Conservation (phyloP, 2,113 vertebrate species). For the Melierax canorus region DNA sequence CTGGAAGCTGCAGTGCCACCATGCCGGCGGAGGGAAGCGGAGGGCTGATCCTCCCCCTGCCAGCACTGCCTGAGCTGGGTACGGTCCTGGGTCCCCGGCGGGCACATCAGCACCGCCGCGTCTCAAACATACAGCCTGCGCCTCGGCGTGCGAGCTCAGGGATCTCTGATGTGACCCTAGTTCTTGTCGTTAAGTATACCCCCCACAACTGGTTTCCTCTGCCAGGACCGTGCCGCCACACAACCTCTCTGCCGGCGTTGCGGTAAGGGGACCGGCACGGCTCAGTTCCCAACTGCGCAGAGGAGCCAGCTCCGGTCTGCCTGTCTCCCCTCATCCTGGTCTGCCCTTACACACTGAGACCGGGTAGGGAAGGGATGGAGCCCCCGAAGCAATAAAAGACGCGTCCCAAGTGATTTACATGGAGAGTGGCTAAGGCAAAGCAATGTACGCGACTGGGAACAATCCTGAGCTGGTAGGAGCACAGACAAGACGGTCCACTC, state of each 20-base stretch:
- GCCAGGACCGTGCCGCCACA: not conserved
- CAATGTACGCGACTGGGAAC: rapidly evolving
- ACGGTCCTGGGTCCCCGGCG: not conserved
- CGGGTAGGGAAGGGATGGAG: not conserved
- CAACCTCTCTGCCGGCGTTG: rapidly evolving
- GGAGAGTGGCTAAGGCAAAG: not conserved
- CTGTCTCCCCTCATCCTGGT: not conserved
- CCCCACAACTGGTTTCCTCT: not conserved
- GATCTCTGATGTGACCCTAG: not conserved
- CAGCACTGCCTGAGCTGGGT: not conserved
- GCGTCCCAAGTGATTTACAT: not conserved
- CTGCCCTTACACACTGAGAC: not conserved
- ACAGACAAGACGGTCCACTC: not conserved
- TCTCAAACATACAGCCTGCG: not conserved
- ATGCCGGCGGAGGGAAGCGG: not conserved
- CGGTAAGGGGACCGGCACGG: rapidly evolving
- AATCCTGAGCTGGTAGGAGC: not conserved
- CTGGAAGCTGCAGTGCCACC: not conserved
- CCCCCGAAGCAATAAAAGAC: not conserved
- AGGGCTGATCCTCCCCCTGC: not conserved
- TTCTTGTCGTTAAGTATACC: not conserved
- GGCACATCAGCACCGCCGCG: rapidly evolving
- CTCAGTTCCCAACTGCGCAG: not conserved
- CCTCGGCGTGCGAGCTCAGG: rapidly evolving
- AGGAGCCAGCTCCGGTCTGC: not conserved